Evolutionary conservation across 23 tunicate genomes (phyloP).

Genomic region (Halocynthia aurantium): DNA sequence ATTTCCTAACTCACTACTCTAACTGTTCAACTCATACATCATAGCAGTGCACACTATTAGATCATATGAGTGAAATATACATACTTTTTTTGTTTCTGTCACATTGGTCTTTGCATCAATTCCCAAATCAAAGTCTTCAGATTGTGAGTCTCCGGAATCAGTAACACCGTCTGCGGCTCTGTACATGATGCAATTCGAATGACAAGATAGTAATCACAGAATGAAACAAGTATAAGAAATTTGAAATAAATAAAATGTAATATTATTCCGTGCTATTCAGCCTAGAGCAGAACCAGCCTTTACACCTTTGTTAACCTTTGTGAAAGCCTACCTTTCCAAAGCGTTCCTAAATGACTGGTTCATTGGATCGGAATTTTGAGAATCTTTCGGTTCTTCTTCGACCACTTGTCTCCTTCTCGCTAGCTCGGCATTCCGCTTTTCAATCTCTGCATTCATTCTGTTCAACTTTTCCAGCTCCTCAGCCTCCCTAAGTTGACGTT

Average conservation of each 20-base stretch:
- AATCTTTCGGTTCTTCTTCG: slow-evolving; percentile 6
- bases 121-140: background rate
- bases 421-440: slow-evolving; percentile 14
- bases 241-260: too few species aligned
- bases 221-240: too few species aligned
- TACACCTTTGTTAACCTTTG: too few species aligned
- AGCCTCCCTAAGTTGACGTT: slow-evolving; percentile 42
- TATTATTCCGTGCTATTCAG: too few species aligned
- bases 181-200: background rate
- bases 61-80: too few species aligned
- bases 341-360: slow-evolving; percentile 12
- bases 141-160: slow-evolving; percentile 1
- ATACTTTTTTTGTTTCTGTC: too few species aligned
- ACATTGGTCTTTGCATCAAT: too few species aligned
- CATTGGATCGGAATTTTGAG: background rate
- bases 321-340: slow-evolving; percentile 2
- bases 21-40: too few species aligned
- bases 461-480: slow-evolving; percentile 47
- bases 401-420: background rate
- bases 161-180: background rate
- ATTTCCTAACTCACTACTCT: too few species aligned
- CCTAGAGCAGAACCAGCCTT: too few species aligned
- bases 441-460: slow-evolving; percentile 11
- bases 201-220: background rate
- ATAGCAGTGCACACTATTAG: too few species aligned